Base-by-base conservation (phyloP, 1,140 invertebrate species). In the Lordiphosa stackelbergi region DNA sequence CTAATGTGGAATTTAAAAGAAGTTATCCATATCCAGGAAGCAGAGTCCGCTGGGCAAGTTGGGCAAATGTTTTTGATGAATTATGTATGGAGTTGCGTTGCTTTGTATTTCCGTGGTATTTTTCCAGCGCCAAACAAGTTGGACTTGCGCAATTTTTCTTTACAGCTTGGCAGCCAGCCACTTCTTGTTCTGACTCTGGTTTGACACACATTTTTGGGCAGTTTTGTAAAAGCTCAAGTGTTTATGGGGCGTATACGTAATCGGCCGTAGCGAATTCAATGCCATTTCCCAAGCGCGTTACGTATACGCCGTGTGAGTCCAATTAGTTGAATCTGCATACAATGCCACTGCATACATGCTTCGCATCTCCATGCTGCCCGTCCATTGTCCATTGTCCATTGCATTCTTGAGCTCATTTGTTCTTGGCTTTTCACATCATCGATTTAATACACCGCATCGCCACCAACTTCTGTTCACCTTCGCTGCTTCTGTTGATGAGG, bases 401-500 rank as follows among this genome's bases (percentile, higher is more conserved):
- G 59, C 38, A 53, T 69, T 72, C 58, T 72, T 71, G 35, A 49
- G 61, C 55, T 48, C 35, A 35, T 42, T 61, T 35, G 51, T 49
- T 64, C 55, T 60, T 73, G 52, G 56, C 52, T 83, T 83, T 83
- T 83, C 77, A 83, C 77, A 83, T 83, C 77, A 83, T 83, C 77
- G 77, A 77, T 77, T 79, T 69, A 77, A 73, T 83, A 69, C 73
- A 83, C 28, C 28, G 28, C 28, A 31, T 31, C 28, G 28, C 28
- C 6, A 58, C 69, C 64, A 54, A 45, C 60, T 70, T 70, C 48
- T 71, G 69, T 71, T 71, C 69, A 71, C 60, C 69, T 71, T 83
- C 78, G 77, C 65, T 83, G 77, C 72, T 16, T 83, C 77, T 59
- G 59, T 83, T 83, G 77, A 83, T 83, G 72, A 83, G 77, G 77